Evolutionary conservation across 2,113 vertebrate species (phyloP).

Genomic region (Macquaria australasica): DNA sequence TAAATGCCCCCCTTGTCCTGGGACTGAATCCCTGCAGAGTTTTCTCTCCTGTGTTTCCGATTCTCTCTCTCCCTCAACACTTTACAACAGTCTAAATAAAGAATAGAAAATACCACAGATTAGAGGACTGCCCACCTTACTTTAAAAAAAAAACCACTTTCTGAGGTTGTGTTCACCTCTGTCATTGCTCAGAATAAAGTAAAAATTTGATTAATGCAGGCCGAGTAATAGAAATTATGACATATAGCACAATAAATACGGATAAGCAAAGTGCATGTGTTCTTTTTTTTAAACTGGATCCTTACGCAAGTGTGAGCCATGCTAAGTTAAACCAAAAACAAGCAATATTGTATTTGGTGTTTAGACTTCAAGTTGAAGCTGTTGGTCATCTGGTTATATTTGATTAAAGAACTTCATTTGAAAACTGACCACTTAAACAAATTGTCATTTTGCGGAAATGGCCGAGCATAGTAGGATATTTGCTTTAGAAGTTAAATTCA

Average conservation of each 20-base stretch:
- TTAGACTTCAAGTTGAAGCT: background rate
- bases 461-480: background rate
- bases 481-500: background rate
- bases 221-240: background rate
- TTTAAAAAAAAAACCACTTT: background rate
- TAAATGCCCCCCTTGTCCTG: constrained; percentile 42
- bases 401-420: constrained; percentile 10
- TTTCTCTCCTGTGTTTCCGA: constrained; percentile 39
- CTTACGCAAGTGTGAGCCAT: background rate
- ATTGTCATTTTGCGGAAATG: background rate
- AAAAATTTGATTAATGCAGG: constrained; percentile 2
- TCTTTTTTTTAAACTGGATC: background rate
- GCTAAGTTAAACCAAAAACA: background rate
- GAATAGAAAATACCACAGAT: constrained; percentile 29
- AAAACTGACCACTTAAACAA: background rate
- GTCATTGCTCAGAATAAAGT: constrained; percentile 14
- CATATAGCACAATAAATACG: background rate
- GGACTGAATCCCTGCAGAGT: constrained; percentile 51
- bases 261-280: background rate
- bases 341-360: background rate
- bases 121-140: background rate
- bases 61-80: constrained; percentile 27
- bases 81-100: constrained; percentile 43
- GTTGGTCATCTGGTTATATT: background rate
- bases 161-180: background rate